Base-by-base conservation (phyloP, 2,113 vertebrate genomes). In the Aramus guarauna region DNA sequence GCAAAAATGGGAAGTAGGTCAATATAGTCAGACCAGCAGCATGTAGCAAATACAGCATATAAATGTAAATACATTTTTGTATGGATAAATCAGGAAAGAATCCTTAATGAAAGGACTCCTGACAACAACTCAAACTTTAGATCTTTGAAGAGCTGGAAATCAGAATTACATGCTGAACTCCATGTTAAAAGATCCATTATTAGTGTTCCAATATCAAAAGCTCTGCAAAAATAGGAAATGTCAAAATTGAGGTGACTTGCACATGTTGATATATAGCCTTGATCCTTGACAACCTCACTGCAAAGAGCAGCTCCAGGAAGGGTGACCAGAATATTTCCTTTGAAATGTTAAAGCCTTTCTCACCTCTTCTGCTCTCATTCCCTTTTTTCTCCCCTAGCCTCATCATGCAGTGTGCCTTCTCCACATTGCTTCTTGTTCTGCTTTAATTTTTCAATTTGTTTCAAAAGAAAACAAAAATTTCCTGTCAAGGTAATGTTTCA, bases 391-490 rank as follows among this genome's bases (percentile, higher is more conserved):
- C 45, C 41, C 19, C 19, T 12, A 29, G 12, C 17, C 32, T 53
- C 3, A 0, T 66, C 63, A 88, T 45, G 58, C 67, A 32, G 5
- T 1, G 0, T 88, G 48, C 48, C 58, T 43, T 85, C 24, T 93
- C 34, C 43, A 52, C 27, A 41, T 32, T 74, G 22, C n/a, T 92
- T 73, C 59, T 77, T 83, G 24, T 76, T 94, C 75, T 86, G 53
- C 72, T 92, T 86, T 69, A 69, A 52, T 92, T 93, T 93, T 96
- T 69, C 68, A 72, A 27, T 80, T 75, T 72, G 6, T 92, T 95
- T 86, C 64, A 37, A 85, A 95, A 88, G 63, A 71, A 81, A 93
- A 58, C 48, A 83, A 72, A 67, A n/a, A 15, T 23, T 64, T 82
- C 47, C 11, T 69, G 26, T 80, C 37, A 63, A 83, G n/a, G 58